Base-by-base conservation (phyloP, 2,888 invertebrate species). In the Phyllotreta striolata region DNA sequence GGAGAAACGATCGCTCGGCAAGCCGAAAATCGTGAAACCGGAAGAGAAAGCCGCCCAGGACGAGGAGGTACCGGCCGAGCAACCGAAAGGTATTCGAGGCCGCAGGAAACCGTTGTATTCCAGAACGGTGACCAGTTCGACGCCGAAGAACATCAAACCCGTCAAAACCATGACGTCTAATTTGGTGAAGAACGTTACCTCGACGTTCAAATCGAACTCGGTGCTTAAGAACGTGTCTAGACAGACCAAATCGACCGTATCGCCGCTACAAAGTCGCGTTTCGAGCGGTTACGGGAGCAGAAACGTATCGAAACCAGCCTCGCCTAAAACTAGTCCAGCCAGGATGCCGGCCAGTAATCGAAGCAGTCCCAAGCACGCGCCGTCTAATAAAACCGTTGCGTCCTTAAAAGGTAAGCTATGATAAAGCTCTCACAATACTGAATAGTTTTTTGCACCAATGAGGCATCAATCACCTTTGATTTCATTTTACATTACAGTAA, bases 61-160 rank as follows among this genome's bases (percentile, higher is more conserved):
- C 63, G 66, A 66, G 13, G 14, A 7, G 0, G 41, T 55, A 37
- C 52, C 49, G 6, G 73, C 70, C 24, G 74, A 74, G 56, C 63
- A 71, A 58, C 67, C 68, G 1, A 82, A 81, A 74, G 76, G 73
- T 3, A 76, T 67, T n/a, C 54, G 69, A 43, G 66, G 66, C 40
- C 81, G 89, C 54, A 85, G 90, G 73, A 91, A 89, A 79, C 87
- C 89, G 0, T 81, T 89, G 43, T 92, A 92, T 77, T 73, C 79
- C 0, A 80, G 76, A 70, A 70, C 72, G 13, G 76, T 70, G 59
- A 47, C 74, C 40, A 66, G 51, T 35, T 73, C 67, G 44, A 52
- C 73, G 3, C 72, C 75, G 37, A 77, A 74, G 67, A 74, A 66
- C 35, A 73, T 76, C 1, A 79, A 76, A 70, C 78, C 79, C 1